These are phyloP conservation scores for Leptatherina wallacei DNA, from an alignment of 2,797 vertebrate species.

Conservation along the genomic window DNA sequence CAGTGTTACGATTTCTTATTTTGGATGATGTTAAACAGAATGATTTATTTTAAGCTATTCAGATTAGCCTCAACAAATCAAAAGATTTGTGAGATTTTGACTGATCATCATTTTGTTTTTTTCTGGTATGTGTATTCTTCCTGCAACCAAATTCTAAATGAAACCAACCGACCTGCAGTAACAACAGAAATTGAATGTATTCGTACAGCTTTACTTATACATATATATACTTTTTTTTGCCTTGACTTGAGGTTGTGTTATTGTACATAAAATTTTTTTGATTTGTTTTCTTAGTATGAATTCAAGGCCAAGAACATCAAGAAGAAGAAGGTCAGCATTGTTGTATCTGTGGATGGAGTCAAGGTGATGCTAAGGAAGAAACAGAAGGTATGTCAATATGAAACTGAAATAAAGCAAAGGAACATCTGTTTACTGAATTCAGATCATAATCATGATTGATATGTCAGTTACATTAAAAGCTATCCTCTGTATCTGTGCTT, in stretches of 20 bases:
- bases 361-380: conserved; percentile 89
- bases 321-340: conserved; percentile 91
- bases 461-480: not conserved
- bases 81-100: not conserved
- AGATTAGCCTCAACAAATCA: not conserved
- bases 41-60: not conserved
- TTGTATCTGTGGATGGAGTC: conserved; percentile 89
- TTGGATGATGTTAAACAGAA: not conserved
- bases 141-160: not conserved
- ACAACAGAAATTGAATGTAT: not conserved
- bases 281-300: conserved; percentile 84
- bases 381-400: conserved; percentile 80
- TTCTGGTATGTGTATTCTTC: not conserved
- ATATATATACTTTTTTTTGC: too few species aligned
- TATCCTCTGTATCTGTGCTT: not conserved
- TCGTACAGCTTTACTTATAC: too few species aligned
- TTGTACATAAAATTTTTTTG: not conserved
- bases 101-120: not conserved
- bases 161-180: not conserved
- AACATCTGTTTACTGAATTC: not conserved
- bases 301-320: conserved; percentile 94
- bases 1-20: not conserved
- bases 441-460: not conserved
- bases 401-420: not conserved
- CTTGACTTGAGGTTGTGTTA: too few species aligned